These are phyloP conservation scores for Mastacembelus armatus DNA, from an alignment of 2,797 vertebrate species.

Conservation along the genomic window DNA sequence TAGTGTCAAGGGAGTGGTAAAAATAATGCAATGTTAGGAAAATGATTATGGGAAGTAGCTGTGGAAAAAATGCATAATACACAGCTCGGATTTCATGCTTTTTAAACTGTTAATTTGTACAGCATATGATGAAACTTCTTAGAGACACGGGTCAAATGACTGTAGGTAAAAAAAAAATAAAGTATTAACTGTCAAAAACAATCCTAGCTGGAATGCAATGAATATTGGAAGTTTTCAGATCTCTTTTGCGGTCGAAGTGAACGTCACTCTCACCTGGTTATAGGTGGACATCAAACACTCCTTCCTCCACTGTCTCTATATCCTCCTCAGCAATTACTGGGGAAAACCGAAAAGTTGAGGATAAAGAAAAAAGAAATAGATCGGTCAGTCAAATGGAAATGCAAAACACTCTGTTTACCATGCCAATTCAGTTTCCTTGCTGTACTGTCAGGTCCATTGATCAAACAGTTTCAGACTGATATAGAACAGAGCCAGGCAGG, in stretches of 20 bases:
- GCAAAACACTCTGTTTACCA: conserved; percentile 2
- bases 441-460: conserved; percentile 1
- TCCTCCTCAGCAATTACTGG: conserved; percentile 85
- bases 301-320: conserved; percentile 79
- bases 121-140: too few relatives aligned
- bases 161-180: too few relatives aligned
- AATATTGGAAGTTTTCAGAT: neutral
- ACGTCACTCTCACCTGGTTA: conserved; percentile 78
- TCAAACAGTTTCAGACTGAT: conserved; percentile 8
- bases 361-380: neutral
- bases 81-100: too few relatives aligned
- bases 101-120: too few relatives aligned
- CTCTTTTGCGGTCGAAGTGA: neutral
- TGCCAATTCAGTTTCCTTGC: conserved; percentile 13
- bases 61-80: too few relatives aligned
- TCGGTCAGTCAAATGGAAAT: conserved; percentile 38
- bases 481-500: conserved; percentile 13
- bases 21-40: too few relatives aligned
- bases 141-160: too few relatives aligned
- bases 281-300: conserved; percentile 85
- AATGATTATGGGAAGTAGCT: too few relatives aligned
- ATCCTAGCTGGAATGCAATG: neutral
- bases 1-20: too few relatives aligned
- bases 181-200: too few relatives aligned
- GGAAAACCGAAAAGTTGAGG: conserved; percentile 11